Evolutionary conservation across 1,140 invertebrate genomes (phyloP).

Genomic region (Chlorops oryzae): DNA sequence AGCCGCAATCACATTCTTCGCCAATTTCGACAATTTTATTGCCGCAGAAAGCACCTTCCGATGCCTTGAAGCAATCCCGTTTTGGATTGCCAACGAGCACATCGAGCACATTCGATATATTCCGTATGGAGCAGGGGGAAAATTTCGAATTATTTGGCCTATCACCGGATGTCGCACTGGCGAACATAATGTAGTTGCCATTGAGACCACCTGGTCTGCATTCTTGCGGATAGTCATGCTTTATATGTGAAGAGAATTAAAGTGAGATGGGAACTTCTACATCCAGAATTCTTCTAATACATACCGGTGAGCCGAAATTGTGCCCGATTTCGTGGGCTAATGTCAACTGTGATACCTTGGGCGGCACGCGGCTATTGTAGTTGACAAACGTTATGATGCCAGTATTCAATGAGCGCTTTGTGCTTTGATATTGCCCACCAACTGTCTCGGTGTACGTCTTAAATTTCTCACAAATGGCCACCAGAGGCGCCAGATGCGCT

Average conservation of each 20-base stretch:
- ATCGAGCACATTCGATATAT: constrained; percentile 91
- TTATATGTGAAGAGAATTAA: background rate
- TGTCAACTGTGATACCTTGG: constrained; percentile 95
- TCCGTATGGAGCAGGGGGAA: constrained; percentile 85
- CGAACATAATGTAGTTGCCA: constrained; percentile 98
- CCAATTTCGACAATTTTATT: constrained; percentile 97
- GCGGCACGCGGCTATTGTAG: constrained; percentile 93
- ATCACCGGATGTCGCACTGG: constrained; percentile 90
- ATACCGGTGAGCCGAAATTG: constrained; percentile 96
- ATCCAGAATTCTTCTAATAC: constrained; percentile 20
- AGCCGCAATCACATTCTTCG: constrained; percentile 98
- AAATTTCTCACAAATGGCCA: constrained; percentile 97
- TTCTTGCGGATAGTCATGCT: constrained; percentile 90
- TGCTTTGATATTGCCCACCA: constrained; percentile 86
- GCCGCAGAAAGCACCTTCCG: constrained; percentile 93
- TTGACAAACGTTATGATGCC: constrained; percentile 99
- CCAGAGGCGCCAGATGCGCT: constrained; percentile 92
- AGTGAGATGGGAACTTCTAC: background rate
- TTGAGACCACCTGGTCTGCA: constrained; percentile 81
- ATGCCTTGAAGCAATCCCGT: constrained; percentile 89
- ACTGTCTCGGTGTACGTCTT: constrained; percentile 95
- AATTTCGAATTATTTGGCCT: constrained; percentile 93
- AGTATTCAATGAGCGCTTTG: constrained; percentile 92
- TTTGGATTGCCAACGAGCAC: constrained; percentile 87
- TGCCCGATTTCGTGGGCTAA: constrained; percentile 99